A percentile compares a stretch with the other conserved stretches of the same genome.
phyloP scores from a whole-genome alignment of 2,888 invertebrate genomes.

The Monoplex corrugatus region DNA sequence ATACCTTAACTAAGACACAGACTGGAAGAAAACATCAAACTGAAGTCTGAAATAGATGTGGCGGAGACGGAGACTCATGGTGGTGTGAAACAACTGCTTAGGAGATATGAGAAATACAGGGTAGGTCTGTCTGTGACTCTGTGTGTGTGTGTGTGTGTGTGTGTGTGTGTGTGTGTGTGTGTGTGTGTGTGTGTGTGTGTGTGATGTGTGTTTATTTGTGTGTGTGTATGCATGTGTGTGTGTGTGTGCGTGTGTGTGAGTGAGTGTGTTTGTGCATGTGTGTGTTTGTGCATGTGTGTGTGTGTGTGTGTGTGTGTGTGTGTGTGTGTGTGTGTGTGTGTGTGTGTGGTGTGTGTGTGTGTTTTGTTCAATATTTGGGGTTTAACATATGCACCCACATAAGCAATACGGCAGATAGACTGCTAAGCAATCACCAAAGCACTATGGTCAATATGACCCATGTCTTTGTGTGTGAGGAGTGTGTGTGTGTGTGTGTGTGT shows the following conservation, averaged over 20 bases:
- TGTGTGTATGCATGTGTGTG: neutral
- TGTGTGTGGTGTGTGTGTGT: neutral
- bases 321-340: neutral
- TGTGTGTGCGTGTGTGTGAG: neutral
- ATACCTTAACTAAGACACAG: constrained; percentile 56
- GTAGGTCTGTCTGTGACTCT: constrained; percentile 60
- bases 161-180: no score
- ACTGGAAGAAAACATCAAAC: constrained; percentile 72
- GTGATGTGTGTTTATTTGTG: neutral
- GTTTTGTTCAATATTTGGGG: neutral
- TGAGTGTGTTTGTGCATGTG: neutral
- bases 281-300: no score
- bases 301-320: constrained; percentile 31
- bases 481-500: no score
- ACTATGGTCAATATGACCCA: no score
- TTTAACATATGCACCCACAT: no score
- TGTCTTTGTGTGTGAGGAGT: neutral
- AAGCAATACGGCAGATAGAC: no score
- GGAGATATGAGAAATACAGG: constrained; percentile 79
- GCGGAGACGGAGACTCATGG: constrained; percentile 72
- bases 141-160: neutral
- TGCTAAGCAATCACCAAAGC: no score
- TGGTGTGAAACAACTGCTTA: constrained; percentile 75
- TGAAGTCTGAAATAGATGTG: constrained; percentile 70
- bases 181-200: no score